Evolutionary conservation across 2,797 vertebrate genomes (phyloP), one percentile per base, ranked within the genome.

Genomic region (Acanthurus lineatus): DNA sequence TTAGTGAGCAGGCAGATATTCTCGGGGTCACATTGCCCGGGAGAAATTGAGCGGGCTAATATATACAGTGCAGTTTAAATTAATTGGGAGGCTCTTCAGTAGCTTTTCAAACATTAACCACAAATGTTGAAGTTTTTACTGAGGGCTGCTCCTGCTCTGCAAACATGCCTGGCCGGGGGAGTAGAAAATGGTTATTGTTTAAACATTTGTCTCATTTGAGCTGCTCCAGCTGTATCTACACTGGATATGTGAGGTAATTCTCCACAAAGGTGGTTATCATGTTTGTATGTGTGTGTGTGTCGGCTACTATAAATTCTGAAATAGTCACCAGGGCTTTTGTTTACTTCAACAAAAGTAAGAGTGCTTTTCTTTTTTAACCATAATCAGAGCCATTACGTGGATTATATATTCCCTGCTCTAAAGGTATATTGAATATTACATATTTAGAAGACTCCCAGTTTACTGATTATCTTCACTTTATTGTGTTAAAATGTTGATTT

Each of bases 151-250:
- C 73, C 78, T 45, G 83, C 80, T 87, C 84, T 60, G 88, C 86
- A 91, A 90, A 90, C 81, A 78, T 35, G 66, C 79, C 40, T 60
- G 69, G 62, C 74, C 19, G 44, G 58, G 82, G 81, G 85, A 88
- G 75, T 59, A 69, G 73, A 79, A 89, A 86, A 87, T 57, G 86
- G 81, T 89, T 90, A 85, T 91, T 94, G 89, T 93, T 92, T 93
- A 92, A 93, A 91, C 91, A 93, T 89, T 89, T 59, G 84, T 90
- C 86, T 89, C 83, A 77, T 92, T 86, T 90, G 90, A 94, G 91
- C 82, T 81, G 84, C 89, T 89, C 86, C 93, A 94, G 93, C 90
- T 94, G 93, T 88, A 86, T 83, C 78, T 90, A 88, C 84, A 76
- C 51, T 70, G 63, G 58, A 85, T 84, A 75, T 79, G 81, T 84